Percentiles rank a stretch among this genome's conserved stretches.
Conservation (phyloP, 2,888 invertebrate species). For the Hirtodrosophila histrioides region DNA sequence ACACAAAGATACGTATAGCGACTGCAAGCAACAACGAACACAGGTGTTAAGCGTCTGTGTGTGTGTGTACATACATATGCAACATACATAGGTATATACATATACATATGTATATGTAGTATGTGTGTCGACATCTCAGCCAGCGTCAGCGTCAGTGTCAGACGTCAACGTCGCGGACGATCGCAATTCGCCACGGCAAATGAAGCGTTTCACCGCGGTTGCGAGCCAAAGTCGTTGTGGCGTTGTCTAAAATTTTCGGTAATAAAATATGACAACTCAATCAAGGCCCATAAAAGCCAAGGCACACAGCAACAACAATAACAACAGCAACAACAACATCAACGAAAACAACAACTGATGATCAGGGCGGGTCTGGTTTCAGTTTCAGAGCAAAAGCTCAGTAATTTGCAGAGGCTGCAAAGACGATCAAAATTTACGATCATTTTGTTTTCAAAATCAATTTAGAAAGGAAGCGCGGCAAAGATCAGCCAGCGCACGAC, state of each 20-base stretch:
- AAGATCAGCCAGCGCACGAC: constrained; percentile 73
- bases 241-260: constrained; percentile 82
- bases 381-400: constrained; percentile 60
- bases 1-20: constrained; percentile 16
- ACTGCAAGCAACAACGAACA: constrained; percentile 51
- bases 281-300: constrained; percentile 81
- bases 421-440: constrained; percentile 79
- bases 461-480: constrained; percentile 80
- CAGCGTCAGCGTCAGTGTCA: constrained; percentile 4
- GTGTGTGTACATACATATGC: no score
- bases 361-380: constrained; percentile 57
- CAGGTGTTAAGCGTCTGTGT: constrained; percentile 71
- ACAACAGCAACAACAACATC: constrained; percentile 28
- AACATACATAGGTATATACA: no score
- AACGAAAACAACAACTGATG: constrained; percentile 51
- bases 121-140: constrained; percentile 31
- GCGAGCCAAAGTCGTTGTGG: constrained; percentile 52
- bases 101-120: no score
- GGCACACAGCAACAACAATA: constrained; percentile 33
- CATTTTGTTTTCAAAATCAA: constrained; percentile 80
- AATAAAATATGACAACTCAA: constrained; percentile 84
- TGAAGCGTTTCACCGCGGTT: constrained; percentile 57
- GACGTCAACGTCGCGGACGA: constrained; percentile 17
- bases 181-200: constrained; percentile 63
- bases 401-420: constrained; percentile 77